Evolutionary conservation across 2,888 invertebrate genomes (phyloP), one percentile per base, ranked within the genome.

Genomic region (Plagiodera versicolora): DNA sequence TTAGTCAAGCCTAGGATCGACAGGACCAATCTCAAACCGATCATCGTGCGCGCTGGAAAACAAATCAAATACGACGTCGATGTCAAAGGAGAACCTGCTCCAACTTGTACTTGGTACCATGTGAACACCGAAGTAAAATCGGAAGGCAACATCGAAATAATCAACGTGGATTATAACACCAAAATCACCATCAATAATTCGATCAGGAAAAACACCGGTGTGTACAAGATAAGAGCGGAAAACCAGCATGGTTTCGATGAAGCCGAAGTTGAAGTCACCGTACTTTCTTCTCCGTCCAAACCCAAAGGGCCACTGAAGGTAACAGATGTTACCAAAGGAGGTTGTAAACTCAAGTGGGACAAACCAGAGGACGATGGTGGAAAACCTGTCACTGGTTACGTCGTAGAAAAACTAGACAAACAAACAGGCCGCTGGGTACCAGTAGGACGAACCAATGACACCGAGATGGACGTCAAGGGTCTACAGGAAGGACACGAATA

Each of bases 1-100:
- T 44, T 76, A 95, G 95, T 98, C 79, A 97, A 98, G 81, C 99
- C 99, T 44, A 90, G 94, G 77, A 99, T 99, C 79, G 96, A 98
- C 81, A 88, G 97, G 70, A 94, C 95, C 2, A 95, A 96, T 80
- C 83, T 98, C 68, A 95, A 97, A 79, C 89, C 92, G 49, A 83
- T 95, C 48, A 89, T 90, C 10, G 90, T 98, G 11, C 91, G 95
- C 70, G 92, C 94, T 65, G 97, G 97, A 35, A 95, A 97, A 80
- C 86, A 89, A 0, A 89, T 98, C 67, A 94, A 92, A 81, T 92
- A 95, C 78, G 95, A 96, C 78, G 89, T 98, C 44, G 93, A 96
- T 78, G 92, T 96, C 30, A 89, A 89, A 72, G 99, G 98, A 70
- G 98, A 99, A 81, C 99, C 99, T 1, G 89, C 94, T 63, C 98